Conservation (phyloP, 1,140 invertebrate species). For the Atta colombica region DNA sequence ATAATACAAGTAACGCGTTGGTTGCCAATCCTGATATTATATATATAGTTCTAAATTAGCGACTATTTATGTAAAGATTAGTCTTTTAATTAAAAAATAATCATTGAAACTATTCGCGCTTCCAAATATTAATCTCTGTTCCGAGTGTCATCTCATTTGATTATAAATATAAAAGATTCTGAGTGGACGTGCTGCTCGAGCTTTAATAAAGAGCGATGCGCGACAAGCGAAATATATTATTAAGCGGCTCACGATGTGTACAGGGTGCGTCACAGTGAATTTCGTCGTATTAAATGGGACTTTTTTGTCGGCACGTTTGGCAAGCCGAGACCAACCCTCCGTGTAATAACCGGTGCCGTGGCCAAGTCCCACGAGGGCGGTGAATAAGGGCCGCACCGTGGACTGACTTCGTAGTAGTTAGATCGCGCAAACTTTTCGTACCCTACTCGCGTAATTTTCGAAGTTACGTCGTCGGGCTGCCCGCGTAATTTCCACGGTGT, state of each 20-base stretch:
- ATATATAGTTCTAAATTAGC: not conserved
- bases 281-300: constrained; percentile 77
- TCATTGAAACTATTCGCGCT: not conserved
- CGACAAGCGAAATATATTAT: constrained; percentile 73
- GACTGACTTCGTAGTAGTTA: constrained; percentile 78
- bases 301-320: constrained; percentile 77
- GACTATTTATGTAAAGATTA: not conserved
- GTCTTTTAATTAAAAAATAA: not conserved
- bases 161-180: constrained; percentile 28
- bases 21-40: too few species aligned
- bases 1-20: too few species aligned
- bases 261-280: constrained; percentile 72
- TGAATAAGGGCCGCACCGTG: constrained; percentile 80
- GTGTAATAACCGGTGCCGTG: constrained; percentile 73
- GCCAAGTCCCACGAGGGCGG: constrained; percentile 76
- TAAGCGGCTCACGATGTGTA: constrained; percentile 68
- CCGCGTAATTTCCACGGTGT: constrained; percentile 77
- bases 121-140: not conserved
- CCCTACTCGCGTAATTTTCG: constrained; percentile 79
- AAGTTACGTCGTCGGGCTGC: constrained; percentile 77
- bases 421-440: constrained; percentile 79
- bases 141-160: not conserved
- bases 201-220: constrained; percentile 72
- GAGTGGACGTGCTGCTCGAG: constrained; percentile 21
- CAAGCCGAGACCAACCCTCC: constrained; percentile 70